Conservation (phyloP, 2,113 vertebrate species). For the Phyllostomus hastatus region DNA sequence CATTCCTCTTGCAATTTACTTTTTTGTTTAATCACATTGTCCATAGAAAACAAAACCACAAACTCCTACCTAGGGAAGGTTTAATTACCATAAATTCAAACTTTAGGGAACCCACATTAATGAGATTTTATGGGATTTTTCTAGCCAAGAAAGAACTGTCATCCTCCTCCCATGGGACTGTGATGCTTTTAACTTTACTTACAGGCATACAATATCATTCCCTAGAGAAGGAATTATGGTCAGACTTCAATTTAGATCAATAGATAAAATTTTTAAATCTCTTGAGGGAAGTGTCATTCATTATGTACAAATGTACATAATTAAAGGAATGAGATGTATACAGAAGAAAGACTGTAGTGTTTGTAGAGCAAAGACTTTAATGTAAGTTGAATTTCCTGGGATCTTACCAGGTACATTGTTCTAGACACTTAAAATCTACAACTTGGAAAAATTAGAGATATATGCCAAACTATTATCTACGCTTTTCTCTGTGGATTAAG, state of each 20-base stretch:
- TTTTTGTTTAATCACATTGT: slow-evolving; percentile 31
- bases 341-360: neutral
- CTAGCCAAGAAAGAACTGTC: neutral
- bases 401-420: neutral
- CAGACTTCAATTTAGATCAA: slow-evolving; percentile 60
- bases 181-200: slow-evolving; percentile 22
- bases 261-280: slow-evolving; percentile 60
- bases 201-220: neutral
- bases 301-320: slow-evolving; percentile 52
- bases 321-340: neutral
- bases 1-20: neutral
- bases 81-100: slow-evolving; percentile 7
- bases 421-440: neutral
- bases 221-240: slow-evolving; percentile 44
- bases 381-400: neutral
- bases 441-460: neutral
- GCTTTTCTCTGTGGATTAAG: neutral
- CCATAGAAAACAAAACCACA: slow-evolving; percentile 16
- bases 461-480: neutral
- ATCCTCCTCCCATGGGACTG: neutral
- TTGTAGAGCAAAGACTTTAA: neutral
- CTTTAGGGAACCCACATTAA: slow-evolving; percentile 2
- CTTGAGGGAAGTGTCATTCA: slow-evolving; percentile 21
- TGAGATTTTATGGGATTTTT: slow-evolving; percentile 15
- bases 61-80: neutral